Evolutionary conservation across 2,113 vertebrate genomes (phyloP).

Genomic region (Pluvialis apricaria): DNA sequence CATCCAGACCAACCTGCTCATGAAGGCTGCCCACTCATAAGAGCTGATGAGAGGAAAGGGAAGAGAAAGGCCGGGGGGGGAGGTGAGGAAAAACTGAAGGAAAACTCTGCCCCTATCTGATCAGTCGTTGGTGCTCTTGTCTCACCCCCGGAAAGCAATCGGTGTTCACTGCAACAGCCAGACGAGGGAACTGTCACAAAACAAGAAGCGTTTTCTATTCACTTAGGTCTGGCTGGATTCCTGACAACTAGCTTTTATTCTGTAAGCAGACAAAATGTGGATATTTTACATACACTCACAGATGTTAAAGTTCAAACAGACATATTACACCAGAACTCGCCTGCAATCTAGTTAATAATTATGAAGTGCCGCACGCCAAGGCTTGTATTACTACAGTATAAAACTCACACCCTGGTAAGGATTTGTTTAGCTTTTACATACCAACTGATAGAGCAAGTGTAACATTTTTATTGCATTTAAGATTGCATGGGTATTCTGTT

Average conservation of each 20-base stretch:
- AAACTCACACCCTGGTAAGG: background rate
- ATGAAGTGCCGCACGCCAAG: background rate
- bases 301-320: constrained; percentile 34
- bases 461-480: background rate
- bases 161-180: background rate
- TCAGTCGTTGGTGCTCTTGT: background rate
- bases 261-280: background rate
- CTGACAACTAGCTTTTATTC: constrained; percentile 20
- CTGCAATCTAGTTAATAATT: constrained; percentile 38
- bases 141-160: background rate
- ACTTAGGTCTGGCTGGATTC: background rate
- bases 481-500: background rate
- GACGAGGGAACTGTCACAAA: background rate
- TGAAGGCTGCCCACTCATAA: background rate
- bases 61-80: background rate
- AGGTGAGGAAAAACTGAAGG: background rate
- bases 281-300: constrained; percentile 6
- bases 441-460: background rate
- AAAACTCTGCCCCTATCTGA: background rate
- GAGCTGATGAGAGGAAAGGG: background rate
- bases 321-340: background rate
- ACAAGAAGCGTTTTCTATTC: background rate
- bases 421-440: constrained; percentile 25
- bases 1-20: background rate
- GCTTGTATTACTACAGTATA: constrained; percentile 1